Evolutionary conservation across 2,113 vertebrate species (phyloP).

Genomic region (Festucalex cinctus): DNA sequence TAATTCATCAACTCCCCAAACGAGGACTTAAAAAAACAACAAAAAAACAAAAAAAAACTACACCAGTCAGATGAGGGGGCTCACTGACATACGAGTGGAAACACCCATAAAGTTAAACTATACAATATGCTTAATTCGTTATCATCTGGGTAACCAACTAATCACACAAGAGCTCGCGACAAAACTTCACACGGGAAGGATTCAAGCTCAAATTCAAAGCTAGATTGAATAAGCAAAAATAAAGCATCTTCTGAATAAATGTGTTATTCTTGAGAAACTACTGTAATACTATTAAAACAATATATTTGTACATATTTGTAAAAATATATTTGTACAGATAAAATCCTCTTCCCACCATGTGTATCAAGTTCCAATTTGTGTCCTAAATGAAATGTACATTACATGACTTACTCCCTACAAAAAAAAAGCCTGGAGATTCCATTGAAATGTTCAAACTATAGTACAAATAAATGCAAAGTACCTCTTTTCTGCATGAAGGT

Average conservation of each 20-base stretch:
- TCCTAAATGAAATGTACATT: too few species aligned
- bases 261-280: too few species aligned
- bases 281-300: too few species aligned
- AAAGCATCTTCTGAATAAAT: too few species aligned
- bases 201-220: too few species aligned
- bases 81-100: constrained; percentile 6
- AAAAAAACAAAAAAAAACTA: too few species aligned
- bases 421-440: not conserved
- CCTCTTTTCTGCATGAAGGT: constrained; percentile 98
- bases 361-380: too few species aligned
- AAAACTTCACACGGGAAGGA: not conserved
- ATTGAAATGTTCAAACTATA: not conserved
- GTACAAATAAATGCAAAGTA: constrained; percentile 37
- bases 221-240: too few species aligned
- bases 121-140: constrained; percentile 22
- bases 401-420: not conserved
- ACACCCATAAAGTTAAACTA: constrained; percentile 13
- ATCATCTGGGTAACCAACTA: constrained; percentile 33
- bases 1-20: constrained; percentile 64
- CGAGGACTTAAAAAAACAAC: constrained; percentile 51
- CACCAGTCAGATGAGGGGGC: constrained; percentile 26
- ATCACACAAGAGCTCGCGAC: constrained; percentile 15
- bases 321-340: too few species aligned
- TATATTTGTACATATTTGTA: too few species aligned
- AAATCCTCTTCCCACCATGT: too few species aligned